These are phyloP conservation scores for Smittia sp. DNA, from an alignment of 2,888 invertebrate species.

Conservation along the genomic window DNA sequence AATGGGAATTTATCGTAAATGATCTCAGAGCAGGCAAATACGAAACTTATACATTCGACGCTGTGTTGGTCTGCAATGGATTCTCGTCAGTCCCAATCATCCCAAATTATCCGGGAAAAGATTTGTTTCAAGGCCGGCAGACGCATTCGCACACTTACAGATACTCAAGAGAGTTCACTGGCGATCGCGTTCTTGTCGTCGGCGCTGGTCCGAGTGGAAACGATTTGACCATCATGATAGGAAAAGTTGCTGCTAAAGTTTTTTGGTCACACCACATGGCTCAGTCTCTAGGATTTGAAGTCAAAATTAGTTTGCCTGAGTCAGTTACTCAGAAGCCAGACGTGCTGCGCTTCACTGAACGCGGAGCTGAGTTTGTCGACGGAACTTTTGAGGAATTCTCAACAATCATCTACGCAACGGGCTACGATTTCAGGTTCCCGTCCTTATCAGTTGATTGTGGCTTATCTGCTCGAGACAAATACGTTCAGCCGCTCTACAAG, in stretches of 20 bases:
- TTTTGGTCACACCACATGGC: slow-evolving; percentile 62
- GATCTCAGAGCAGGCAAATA: slow-evolving; percentile 51
- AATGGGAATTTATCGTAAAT: slow-evolving; percentile 47
- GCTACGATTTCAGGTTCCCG: slow-evolving; percentile 70
- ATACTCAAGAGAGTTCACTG: slow-evolving; percentile 60
- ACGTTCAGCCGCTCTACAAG: slow-evolving; percentile 75
- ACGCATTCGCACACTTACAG: slow-evolving; percentile 79
- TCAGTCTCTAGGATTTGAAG: slow-evolving; percentile 44
- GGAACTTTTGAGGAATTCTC: slow-evolving; percentile 61
- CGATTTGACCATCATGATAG: slow-evolving; percentile 57
- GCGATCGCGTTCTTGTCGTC: slow-evolving; percentile 58
- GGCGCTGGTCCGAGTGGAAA: slow-evolving; percentile 69
- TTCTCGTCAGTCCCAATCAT: slow-evolving; percentile 69
- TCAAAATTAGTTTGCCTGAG: slow-evolving; percentile 47
- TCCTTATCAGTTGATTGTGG: slow-evolving; percentile 65
- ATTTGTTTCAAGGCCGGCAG: slow-evolving; percentile 48
- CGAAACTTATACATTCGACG: slow-evolving; percentile 56
- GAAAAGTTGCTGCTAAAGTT: slow-evolving; percentile 61
- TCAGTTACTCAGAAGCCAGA: slow-evolving; percentile 54
- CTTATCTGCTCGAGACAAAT: slow-evolving; percentile 66
- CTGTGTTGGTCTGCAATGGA: slow-evolving; percentile 65
- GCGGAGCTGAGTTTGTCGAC: slow-evolving; percentile 59
- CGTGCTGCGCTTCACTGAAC: slow-evolving; percentile 55
- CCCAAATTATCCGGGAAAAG: slow-evolving; percentile 63
- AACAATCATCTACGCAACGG: slow-evolving; percentile 69